phyloP scores from a whole-genome alignment of 2,797 vertebrate species.

The Pseudochirops corinnae region DNA sequence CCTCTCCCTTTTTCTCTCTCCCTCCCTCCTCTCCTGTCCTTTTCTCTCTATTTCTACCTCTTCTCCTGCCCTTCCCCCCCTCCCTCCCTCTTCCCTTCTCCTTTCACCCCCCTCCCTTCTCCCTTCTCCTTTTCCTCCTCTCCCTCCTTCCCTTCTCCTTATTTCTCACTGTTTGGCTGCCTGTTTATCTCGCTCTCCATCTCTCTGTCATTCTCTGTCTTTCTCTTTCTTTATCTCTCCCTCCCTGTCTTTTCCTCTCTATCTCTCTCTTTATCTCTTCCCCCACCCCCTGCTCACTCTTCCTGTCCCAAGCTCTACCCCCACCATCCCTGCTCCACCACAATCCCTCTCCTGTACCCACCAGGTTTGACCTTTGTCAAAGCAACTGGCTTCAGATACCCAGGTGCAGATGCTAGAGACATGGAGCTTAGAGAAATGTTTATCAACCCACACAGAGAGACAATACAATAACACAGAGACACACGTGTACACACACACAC shows the following conservation, averaged over 20 bases:
- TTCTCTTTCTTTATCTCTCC: not conserved
- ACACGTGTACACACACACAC: not conserved
- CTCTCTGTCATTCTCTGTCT: not conserved
- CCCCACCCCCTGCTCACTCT: not conserved
- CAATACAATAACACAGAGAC: not conserved
- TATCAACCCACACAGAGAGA: not conserved
- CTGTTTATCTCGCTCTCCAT: not conserved
- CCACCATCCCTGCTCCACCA: not conserved
- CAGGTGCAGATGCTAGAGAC: not conserved
- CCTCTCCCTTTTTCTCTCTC: not conserved
- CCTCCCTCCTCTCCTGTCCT: not conserved
- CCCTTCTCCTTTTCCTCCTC: no score
- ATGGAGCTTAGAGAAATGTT: not conserved
- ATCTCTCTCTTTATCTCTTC: not conserved
- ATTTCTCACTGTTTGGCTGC: not conserved
- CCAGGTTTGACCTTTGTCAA: not conserved
- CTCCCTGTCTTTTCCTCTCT: not conserved
- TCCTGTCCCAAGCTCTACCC: not conserved
- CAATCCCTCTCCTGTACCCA: not conserved
- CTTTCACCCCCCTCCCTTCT: not conserved
- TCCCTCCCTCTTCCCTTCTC: no score
- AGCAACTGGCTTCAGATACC: not conserved
- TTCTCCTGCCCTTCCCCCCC: not conserved
- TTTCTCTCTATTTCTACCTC: no score
- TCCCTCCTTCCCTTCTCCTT: not conserved